Conservation (phyloP, 2,888 invertebrate genomes). For the Meganola albula region DNA sequence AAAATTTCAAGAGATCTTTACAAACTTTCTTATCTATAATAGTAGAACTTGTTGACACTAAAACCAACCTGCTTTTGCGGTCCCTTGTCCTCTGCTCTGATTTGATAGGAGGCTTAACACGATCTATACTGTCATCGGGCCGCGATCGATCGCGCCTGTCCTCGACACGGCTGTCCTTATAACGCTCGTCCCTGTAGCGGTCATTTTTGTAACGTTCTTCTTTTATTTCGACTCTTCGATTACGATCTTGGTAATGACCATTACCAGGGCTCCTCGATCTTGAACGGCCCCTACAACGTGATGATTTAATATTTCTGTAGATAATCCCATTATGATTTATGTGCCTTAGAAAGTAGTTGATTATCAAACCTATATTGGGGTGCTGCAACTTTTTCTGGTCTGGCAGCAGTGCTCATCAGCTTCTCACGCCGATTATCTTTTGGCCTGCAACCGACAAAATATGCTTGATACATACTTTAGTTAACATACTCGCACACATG, state of each 20-base stretch:
- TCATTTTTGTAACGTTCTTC: slow-evolving; percentile 30
- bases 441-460: slow-evolving; percentile 47
- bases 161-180: slow-evolving; percentile 18
- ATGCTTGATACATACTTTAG: slow-evolving; percentile 7
- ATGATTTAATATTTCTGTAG: too few species aligned
- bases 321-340: too few species aligned
- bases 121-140: slow-evolving; percentile 17
- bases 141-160: slow-evolving; percentile 15
- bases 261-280: slow-evolving; percentile 46
- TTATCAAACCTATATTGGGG: slow-evolving; percentile 21
- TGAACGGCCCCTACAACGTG: slow-evolving; percentile 33
- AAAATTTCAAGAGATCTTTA: too few species aligned
- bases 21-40: too few species aligned
- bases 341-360: too few species aligned
- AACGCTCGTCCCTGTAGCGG: slow-evolving; percentile 11
- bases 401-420: slow-evolving; percentile 23
- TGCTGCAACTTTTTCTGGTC: slow-evolving; percentile 39
- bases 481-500: slow-evolving; percentile 6
- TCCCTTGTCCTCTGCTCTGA: slow-evolving; percentile 32
- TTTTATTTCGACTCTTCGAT: slow-evolving; percentile 27
- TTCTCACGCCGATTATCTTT: slow-evolving; percentile 56
- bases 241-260: slow-evolving; percentile 43
- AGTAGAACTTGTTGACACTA: too few species aligned
- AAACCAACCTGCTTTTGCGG: slow-evolving; percentile 46
- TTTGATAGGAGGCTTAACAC: slow-evolving; percentile 18